phyloP scores from a whole-genome alignment of 2,113 vertebrate species.

The Aphelocoma coerulescens region DNA sequence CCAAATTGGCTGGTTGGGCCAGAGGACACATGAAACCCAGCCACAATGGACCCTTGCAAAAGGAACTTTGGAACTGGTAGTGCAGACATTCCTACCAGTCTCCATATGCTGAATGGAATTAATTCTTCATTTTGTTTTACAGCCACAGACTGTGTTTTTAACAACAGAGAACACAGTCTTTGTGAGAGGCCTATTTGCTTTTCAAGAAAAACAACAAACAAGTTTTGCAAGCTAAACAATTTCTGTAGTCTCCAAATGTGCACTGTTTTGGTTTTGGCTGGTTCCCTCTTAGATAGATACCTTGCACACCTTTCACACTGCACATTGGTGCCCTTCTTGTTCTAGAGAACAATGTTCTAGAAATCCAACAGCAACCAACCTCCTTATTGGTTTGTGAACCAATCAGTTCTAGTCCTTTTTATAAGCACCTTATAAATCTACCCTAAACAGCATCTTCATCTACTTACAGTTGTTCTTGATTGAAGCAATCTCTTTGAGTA shows the following conservation, averaged over 20 bases:
- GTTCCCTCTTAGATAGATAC: background rate
- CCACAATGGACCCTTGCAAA: background rate
- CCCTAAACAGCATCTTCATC: background rate
- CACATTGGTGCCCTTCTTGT: background rate
- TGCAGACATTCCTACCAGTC: accelerated
- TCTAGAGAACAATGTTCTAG: background rate
- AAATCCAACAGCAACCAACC: background rate
- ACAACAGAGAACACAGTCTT: background rate
- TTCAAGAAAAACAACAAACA: background rate
- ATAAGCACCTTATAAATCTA: background rate
- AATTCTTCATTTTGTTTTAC: background rate
- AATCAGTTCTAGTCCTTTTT: background rate
- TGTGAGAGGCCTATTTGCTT: background rate
- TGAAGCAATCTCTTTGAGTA: background rate
- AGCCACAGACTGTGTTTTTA: background rate
- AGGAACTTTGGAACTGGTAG: background rate
- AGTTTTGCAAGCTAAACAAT: background rate
- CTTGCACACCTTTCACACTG: background rate
- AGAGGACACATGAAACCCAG: accelerated
- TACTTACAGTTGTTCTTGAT: background rate
- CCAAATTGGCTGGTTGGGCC: background rate
- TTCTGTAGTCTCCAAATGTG: background rate
- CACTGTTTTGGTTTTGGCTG: background rate
- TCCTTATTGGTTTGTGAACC: background rate
- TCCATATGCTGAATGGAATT: background rate